Conservation (phyloP, 2,797 vertebrate genomes). For the Florisuga fusca region DNA sequence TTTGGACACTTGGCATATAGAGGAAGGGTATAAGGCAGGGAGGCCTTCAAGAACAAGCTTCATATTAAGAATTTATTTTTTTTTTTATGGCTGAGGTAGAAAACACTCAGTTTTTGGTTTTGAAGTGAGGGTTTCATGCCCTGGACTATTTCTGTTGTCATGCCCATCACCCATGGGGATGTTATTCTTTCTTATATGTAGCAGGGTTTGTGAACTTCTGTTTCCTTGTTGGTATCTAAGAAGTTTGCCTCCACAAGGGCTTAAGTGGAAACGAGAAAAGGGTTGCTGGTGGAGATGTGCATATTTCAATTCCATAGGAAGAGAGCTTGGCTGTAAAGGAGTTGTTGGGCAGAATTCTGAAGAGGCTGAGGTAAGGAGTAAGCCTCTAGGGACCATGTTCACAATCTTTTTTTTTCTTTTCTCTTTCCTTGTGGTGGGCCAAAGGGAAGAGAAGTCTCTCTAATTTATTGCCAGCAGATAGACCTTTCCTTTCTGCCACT, state of each 20-base stretch:
- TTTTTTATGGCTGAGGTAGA: neutral
- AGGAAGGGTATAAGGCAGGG: slow-evolving; percentile 11
- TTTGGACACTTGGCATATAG: slow-evolving; percentile 38
- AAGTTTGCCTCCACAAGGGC: neutral
- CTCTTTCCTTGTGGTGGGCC: neutral
- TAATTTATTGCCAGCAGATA: neutral
- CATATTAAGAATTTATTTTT: neutral
- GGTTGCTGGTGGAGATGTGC: neutral
- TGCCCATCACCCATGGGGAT: neutral
- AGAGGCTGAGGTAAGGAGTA: neutral
- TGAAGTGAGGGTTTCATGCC: slow-evolving; percentile 18
- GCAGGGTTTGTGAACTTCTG: neutral
- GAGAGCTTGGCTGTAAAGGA: neutral
- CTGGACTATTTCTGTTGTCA: neutral
- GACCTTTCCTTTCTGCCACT: slow-evolving; percentile 30
- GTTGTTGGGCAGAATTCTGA: slow-evolving; percentile 20
- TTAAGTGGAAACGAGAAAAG: neutral
- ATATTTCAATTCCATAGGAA: neutral
- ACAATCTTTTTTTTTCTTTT: neutral
- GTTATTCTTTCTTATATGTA: neutral
- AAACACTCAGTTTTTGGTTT: neutral
- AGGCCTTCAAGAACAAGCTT: slow-evolving; percentile 1
- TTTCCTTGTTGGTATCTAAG: neutral
- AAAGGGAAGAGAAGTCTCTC: neutral
- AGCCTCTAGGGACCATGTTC: slow-evolving; percentile 20